Base-by-base conservation (phyloP, 2,113 vertebrate genomes). In the Aspidoscelis tigris region DNA sequence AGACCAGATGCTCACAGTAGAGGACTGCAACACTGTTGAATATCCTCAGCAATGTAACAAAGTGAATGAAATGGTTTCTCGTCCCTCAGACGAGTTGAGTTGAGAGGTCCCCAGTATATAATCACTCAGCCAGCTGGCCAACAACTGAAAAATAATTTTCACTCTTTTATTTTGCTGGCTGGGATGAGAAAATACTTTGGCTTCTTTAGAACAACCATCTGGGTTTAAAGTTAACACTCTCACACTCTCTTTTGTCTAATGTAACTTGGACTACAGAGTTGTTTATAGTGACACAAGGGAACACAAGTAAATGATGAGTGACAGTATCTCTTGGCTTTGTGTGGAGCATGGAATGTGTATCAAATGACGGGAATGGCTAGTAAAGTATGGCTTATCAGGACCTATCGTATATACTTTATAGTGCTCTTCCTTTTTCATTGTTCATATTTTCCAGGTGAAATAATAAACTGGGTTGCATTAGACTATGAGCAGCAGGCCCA, bases 401-500 rank as follows among this genome's bases (percentile, higher is more conserved):
- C 22, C 9, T 0, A 16, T 14, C 14, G 6, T 1, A 3, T 24
- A 1, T 18, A 53, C 14, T 9, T 11, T 33, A 47, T 66, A 65
- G 2, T 84, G 11, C 26, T 2, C 43, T 72, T 87, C 81, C 79
- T 10, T 44, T 39, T 10, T 71, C 21, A 0, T 83, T 72, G 44
- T 50, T 55, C n/a, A 66, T 53, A 39, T 78, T 81, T 4, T 2
- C 0, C 92, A 99, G 98, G 98, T 68, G 98, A 99, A 91, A 94
- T 99, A 55, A 94, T 97, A 83, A 98, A 95, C 88, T 97, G 97
- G 96, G 95, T 95, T 78, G 97, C 97, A 0, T 81, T 99, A 84
- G 98, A 99, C 85, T 95, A 90, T 0, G 98, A 99, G 85, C 93
- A 95, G 53, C 95, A 95, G 73, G 87, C 87, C 11, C 96, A 97